phyloP scores from a whole-genome alignment of 2,797 vertebrate genomes.

The Sebastes itinus region DNA sequence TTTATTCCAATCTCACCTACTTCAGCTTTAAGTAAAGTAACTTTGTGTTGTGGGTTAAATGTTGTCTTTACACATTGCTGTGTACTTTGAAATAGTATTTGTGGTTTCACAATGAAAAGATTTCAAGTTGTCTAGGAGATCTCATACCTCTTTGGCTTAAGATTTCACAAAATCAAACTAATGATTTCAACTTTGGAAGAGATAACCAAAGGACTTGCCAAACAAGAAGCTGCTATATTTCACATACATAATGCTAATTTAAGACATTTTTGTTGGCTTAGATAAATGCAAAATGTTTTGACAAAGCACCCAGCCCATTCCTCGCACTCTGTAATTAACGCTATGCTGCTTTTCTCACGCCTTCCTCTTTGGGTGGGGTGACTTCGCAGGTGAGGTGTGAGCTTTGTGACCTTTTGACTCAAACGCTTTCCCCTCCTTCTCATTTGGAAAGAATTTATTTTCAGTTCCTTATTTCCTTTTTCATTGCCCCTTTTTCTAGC shows the following conservation, averaged over 20 bases:
- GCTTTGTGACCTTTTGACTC: conserved; percentile 39
- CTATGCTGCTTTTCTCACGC: conserved; percentile 13
- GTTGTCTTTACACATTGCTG: background rate
- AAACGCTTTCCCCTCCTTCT: conserved; percentile 10
- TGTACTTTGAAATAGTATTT: background rate
- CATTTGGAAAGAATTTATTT: conserved; percentile 62
- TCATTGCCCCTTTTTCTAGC: conserved; percentile 35
- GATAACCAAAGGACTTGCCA: background rate
- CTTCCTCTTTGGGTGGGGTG: conserved; percentile 1
- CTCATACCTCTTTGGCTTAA: background rate
- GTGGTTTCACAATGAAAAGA: background rate
- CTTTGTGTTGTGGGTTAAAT: background rate
- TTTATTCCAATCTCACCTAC: no score
- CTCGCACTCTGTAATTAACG: background rate
- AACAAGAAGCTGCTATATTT: background rate
- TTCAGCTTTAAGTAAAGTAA: no score
- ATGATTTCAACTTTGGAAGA: background rate
- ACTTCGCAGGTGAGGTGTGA: conserved; percentile 49
- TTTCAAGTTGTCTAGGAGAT: background rate
- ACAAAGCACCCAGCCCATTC: background rate
- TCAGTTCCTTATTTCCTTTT: conserved; percentile 59
- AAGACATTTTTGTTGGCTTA: background rate
- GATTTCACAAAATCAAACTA: background rate
- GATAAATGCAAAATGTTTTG: background rate
- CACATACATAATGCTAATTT: background rate